Evolutionary conservation across 64 coral and sea anemone genomes (phyloP).

Genomic region (Montipora capricornis): DNA sequence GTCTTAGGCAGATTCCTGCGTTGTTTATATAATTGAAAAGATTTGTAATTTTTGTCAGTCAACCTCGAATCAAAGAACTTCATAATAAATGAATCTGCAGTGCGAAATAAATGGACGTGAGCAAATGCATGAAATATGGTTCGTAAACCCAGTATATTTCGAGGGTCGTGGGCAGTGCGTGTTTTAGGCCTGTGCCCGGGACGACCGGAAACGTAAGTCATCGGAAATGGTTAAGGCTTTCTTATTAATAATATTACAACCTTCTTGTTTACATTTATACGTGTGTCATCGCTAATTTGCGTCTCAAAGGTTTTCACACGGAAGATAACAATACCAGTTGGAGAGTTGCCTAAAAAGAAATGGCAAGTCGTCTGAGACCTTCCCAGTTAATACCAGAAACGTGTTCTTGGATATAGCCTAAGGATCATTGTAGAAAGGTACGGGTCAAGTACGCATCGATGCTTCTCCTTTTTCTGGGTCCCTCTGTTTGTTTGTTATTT

Average conservation of each 20-base stretch:
- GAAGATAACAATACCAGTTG: not conserved
- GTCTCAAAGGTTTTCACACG: constrained; percentile 5
- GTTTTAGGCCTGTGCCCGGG: not conserved
- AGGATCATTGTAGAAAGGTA: too few relatives aligned
- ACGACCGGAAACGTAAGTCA: constrained; percentile 1
- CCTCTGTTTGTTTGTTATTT: too few relatives aligned
- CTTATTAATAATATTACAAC: not conserved
- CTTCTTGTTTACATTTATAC: not conserved
- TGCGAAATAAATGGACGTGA: not conserved
- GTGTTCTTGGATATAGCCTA: not conserved
- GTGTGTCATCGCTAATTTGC: constrained; percentile 16
- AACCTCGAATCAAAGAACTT: not conserved
- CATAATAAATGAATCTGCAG: not conserved
- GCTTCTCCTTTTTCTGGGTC: too few relatives aligned
- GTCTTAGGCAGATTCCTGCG: not conserved
- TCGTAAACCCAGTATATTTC: not conserved
- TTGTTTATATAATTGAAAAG: not conserved
- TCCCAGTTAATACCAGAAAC: not conserved
- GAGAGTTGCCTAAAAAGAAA: not conserved
- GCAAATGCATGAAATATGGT: not conserved
- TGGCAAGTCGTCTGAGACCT: not conserved
- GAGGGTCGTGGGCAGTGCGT: not conserved
- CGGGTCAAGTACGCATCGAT: too few relatives aligned
- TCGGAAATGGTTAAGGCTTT: constrained; percentile 14
- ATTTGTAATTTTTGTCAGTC: not conserved